Conservation (phyloP, 2,113 vertebrate species). For the Camelus dromedarius region DNA sequence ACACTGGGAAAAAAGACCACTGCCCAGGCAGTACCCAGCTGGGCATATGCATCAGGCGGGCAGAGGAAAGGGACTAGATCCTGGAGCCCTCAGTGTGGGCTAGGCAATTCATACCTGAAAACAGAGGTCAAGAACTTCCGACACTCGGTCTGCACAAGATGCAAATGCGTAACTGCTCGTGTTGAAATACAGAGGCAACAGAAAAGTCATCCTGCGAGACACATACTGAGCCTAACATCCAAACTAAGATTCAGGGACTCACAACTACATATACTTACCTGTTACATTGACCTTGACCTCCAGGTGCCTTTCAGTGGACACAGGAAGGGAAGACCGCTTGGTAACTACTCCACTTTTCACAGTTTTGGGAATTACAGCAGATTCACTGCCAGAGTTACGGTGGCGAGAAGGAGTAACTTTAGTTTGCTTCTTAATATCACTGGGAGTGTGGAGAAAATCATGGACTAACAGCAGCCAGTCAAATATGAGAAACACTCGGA, state of each 20-base stretch:
- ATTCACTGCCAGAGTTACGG: constrained; percentile 83
- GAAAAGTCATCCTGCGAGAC: background rate
- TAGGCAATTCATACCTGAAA: background rate
- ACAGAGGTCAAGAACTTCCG: background rate
- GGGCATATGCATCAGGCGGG: fast-evolving
- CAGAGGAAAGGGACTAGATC: background rate
- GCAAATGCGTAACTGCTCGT: background rate
- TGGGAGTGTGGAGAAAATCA: constrained; percentile 92
- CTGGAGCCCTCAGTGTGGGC: background rate
- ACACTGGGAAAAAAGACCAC: background rate
- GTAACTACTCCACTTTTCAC: constrained; percentile 97
- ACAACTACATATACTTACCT: constrained; percentile 86
- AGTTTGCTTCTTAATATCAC: constrained; percentile 85
- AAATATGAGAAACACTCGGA: constrained; percentile 97
- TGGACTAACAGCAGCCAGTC: constrained; percentile 96
- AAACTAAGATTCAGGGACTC: background rate
- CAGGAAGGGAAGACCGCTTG: constrained; percentile 94
- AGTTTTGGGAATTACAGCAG: constrained; percentile 91
- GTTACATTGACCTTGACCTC: constrained; percentile 98
- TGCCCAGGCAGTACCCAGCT: background rate
- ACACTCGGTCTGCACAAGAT: background rate
- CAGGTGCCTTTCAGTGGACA: constrained; percentile 92
- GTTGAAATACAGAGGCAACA: background rate
- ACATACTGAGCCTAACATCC: background rate
- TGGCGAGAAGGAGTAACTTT: constrained; percentile 71